Percentiles rank a stretch among this genome's conserved stretches.
Conservation (phyloP, 2,888 invertebrate genomes). For the Odontothrips loti region DNA sequence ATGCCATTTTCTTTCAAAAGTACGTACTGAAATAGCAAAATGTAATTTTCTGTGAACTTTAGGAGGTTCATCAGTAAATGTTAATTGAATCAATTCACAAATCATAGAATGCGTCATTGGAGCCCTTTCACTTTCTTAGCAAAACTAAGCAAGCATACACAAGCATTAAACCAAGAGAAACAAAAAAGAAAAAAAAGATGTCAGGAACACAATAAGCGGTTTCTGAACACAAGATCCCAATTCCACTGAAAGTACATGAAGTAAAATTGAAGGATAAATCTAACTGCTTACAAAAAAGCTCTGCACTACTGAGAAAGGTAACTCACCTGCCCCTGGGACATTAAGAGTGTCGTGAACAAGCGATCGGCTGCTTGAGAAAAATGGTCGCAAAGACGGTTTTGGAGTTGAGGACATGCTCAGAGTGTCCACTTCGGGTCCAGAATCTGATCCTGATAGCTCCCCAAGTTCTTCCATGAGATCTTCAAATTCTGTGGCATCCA, state of each 20-base stretch:
- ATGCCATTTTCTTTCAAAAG: neutral
- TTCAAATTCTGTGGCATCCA: conserved; percentile 71
- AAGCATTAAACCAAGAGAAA: conserved; percentile 25
- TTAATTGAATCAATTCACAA: no score
- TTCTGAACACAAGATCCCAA: conserved; percentile 7
- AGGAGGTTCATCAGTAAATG: no score
- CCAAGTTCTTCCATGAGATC: conserved; percentile 94
- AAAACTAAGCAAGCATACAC: neutral
- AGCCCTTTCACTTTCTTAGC: neutral
- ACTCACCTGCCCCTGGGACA: conserved; percentile 39
- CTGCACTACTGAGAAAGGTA: neutral
- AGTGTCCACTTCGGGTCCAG: conserved; percentile 90
- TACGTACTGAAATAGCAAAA: no score
- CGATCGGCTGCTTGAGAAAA: conserved; percentile 87
- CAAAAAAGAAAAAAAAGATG: conserved; percentile 24
- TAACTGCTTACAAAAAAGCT: neutral
- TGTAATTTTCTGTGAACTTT: no score
- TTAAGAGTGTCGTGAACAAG: conserved; percentile 55
- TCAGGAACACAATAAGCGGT: neutral
- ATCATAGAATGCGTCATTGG: neutral
- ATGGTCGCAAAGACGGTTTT: conserved; percentile 90
- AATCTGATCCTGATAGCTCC: conserved; percentile 76
- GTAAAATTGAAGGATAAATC: neutral
- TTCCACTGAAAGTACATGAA: conserved; percentile 17
- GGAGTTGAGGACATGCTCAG: conserved; percentile 96